A percentile compares a stretch with the other conserved stretches of the same genome.
phyloP scores from a whole-genome alignment of 2,888 invertebrate genomes.

The Trachelus iudaicus region DNA sequence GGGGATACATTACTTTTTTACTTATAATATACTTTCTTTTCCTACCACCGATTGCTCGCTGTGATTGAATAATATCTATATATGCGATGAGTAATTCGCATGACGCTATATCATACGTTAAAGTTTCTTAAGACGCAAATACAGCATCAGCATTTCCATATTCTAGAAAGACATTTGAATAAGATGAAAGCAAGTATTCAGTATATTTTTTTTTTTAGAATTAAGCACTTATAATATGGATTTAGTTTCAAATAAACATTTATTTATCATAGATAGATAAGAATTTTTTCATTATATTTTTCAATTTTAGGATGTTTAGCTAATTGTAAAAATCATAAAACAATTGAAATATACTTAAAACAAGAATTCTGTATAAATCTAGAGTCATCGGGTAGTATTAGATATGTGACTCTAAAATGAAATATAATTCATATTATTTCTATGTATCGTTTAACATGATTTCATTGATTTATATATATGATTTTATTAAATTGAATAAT shows the following conservation, averaged over 20 bases:
- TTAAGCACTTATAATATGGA: not conserved
- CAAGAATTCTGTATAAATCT: not conserved
- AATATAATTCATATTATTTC: not conserved
- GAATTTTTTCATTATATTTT: not conserved
- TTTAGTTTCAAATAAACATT: no score
- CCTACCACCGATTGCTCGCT: not conserved
- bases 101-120: not conserved
- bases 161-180: not conserved
- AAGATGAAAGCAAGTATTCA: not conserved
- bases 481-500: not conserved
- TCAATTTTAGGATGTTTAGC: not conserved
- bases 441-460: not conserved
- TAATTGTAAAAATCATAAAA: not conserved
- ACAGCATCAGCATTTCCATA: not conserved
- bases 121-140: not conserved
- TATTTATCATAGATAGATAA: not conserved
- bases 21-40: not conserved
- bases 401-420: not conserved
- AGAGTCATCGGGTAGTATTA: not conserved
- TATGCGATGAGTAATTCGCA: not conserved
- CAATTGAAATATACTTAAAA: not conserved
- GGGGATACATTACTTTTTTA: not conserved
- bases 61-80: not conserved
- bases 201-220: not conserved
- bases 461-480: not conserved